Conservation (phyloP, 2,797 vertebrate genomes). For the Emydoidea blandingii region DNA sequence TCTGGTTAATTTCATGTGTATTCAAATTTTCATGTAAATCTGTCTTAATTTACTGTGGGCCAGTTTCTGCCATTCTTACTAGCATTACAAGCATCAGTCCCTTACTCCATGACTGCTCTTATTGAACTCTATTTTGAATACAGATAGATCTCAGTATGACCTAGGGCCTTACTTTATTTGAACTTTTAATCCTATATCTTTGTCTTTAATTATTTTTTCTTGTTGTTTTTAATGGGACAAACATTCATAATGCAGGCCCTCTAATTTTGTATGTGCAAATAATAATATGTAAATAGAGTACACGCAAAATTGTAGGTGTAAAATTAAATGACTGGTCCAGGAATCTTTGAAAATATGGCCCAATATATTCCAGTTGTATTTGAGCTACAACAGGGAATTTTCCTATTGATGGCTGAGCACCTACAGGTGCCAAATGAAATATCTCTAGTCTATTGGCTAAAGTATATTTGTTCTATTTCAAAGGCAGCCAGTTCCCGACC, state of each 20-base stretch:
- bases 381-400: neutral
- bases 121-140: conserved; percentile 17
- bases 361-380: fast-evolving
- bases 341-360: neutral
- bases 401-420: neutral
- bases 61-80: conserved; percentile 15
- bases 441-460: neutral
- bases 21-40: conserved; percentile 59
- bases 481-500: neutral
- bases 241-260: fast-evolving
- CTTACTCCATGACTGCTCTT: neutral
- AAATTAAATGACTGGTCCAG: neutral
- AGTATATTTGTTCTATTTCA: neutral
- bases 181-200: neutral
- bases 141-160: neutral
- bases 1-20: conserved; percentile 30
- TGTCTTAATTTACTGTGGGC: conserved; percentile 18
- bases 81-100: neutral
- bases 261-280: neutral
- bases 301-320: neutral
- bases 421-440: neutral
- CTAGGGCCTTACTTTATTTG: neutral
- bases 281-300: neutral
- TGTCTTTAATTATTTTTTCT: neutral
- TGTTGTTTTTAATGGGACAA: neutral